Base-by-base conservation (phyloP, 2,888 invertebrate species). In the Himalopsyche anomala region DNA sequence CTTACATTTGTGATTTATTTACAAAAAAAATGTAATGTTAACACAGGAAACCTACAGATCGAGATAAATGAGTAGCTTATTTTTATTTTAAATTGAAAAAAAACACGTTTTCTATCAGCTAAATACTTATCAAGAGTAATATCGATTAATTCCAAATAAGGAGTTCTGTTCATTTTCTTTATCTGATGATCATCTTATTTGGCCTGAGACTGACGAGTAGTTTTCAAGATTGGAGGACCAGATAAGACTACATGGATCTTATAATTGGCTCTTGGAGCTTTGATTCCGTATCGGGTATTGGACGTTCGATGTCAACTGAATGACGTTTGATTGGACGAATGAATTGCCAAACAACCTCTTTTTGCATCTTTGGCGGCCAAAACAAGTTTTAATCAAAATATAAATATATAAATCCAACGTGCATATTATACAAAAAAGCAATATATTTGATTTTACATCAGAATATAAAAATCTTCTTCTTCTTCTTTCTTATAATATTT, bases 231-330 rank as follows among this genome's bases (percentile, higher is more conserved):
- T 84, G 51, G 83, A 87, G 84, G 82, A 82, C 80, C 81, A 62
- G 87, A 87, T 87, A 85, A 51, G 62, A 69, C 51, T 84, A 82
- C 82, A 84, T 80, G 86, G 84, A 86, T 84, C 87, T 87, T 86
- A 87, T 87, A 87, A 87, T 87, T 87, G 87, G 86, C 84, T 86
- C 69, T 51, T 36, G 51, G 51, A 19, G 56, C 56, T 74, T 74
- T 74, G 36, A 74, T 74, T 74, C 74, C 74, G 74, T 74, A 74
- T 74, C 74, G 74, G 36, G 74, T 8, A 74, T 74, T 74, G 74
- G 74, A 28, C 15, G 38, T 2, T 38, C 15, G 12, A 74, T 38
- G 74, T 74, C 74, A 74, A 74, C 74, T 38, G 38, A 36, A 38
- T 74, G 74, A 74, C 74, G 74, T 74, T 74, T 74, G 74, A 74